Conservation (phyloP, 2,888 invertebrate genomes). For the Coronaproctus castanopsis region DNA sequence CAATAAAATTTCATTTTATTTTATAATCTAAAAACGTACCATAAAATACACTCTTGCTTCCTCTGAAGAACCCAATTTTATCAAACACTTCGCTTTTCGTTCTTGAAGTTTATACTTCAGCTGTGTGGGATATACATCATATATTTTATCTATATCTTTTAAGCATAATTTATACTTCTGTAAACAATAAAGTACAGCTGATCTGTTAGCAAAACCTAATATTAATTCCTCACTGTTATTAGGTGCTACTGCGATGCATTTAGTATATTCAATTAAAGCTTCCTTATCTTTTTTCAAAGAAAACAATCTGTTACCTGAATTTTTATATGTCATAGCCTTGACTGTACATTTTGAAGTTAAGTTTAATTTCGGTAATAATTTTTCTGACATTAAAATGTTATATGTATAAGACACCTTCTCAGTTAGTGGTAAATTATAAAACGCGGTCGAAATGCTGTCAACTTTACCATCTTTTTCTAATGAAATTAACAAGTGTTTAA, state of each 20-base stretch:
- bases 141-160: constrained; percentile 38
- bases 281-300: constrained; percentile 31
- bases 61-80: constrained; percentile 21
- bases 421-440: neutral
- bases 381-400: neutral
- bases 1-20: too few species aligned
- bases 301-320: constrained; percentile 29
- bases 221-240: constrained; percentile 35
- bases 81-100: constrained; percentile 26
- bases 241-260: constrained; percentile 39
- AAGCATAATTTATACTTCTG: constrained; percentile 41
- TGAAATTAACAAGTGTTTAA: neutral
- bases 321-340: neutral
- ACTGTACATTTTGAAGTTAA: neutral
- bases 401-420: constrained; percentile 8
- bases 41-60: constrained; percentile 14
- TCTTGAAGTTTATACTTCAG: constrained; percentile 42
- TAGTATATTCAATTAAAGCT: constrained; percentile 38
- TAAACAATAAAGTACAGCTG: constrained; percentile 40
- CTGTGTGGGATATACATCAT: constrained; percentile 37
- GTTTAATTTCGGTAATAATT: neutral
- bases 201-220: constrained; percentile 45
- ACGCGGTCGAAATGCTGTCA: neutral
- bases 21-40: constrained; percentile 5
- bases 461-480: neutral